Percentiles rank a stretch among this genome's conserved stretches.
These are phyloP conservation scores for Linurgus olivaceus DNA, from an alignment of 2,797 vertebrate genomes.

Conservation along the genomic window DNA sequence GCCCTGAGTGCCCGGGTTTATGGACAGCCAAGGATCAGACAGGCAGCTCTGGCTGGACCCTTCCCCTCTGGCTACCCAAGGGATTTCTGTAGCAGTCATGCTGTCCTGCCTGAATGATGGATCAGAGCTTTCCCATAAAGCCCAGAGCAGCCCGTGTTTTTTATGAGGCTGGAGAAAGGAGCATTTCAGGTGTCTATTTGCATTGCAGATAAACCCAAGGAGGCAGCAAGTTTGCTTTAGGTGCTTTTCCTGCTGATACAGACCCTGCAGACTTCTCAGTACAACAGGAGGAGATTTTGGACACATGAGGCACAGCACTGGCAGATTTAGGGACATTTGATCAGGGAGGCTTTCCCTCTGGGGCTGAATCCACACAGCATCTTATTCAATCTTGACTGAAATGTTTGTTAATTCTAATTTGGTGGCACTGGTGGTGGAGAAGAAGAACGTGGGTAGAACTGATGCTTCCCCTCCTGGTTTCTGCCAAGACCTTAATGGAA, in stretches of 20 bases:
- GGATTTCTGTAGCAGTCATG: accelerated
- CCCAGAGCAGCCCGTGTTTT: background rate
- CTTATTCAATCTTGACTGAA: background rate
- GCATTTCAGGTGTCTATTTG: background rate
- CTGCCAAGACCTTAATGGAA: background rate
- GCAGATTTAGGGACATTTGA: accelerated
- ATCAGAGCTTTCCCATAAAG: background rate
- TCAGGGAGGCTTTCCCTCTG: background rate
- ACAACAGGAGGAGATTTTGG: background rate
- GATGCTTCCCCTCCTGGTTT: background rate
- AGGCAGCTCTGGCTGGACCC: background rate
- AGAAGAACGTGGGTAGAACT: accelerated
- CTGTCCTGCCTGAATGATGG: background rate
- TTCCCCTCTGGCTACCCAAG: background rate
- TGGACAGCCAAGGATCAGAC: background rate
- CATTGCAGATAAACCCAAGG: background rate
- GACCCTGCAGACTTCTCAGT: background rate
- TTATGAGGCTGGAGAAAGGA: background rate
- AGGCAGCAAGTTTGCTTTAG: background rate
- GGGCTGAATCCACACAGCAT: background rate
- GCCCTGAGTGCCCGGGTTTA: background rate
- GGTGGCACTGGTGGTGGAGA: background rate
- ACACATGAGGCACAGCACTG: accelerated
- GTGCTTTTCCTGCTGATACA: background rate
- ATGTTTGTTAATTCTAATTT: accelerated